Evolutionary conservation across 2,113 vertebrate genomes (phyloP), one percentile per base, ranked within the genome.

Genomic region (Lichenostomus cassidix): DNA sequence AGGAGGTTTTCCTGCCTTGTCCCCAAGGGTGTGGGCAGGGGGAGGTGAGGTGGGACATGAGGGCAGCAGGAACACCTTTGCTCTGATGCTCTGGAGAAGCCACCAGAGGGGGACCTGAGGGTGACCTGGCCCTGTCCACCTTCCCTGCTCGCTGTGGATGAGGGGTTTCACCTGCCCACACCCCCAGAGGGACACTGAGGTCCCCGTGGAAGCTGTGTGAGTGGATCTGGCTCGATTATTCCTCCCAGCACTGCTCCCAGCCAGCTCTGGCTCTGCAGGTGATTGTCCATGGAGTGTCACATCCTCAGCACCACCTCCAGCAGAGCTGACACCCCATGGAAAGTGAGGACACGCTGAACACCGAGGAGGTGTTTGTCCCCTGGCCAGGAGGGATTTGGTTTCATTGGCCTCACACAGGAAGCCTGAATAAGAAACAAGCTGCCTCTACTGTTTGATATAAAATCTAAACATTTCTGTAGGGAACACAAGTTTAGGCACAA

Each of bases 231-330:
- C 18, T 13, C 75, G 96, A 91, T 96, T 88, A 95, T 78, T 71
- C 10, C 50, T 84, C 96, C 97, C 83, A 11, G 95, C 92, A 31
- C 65, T 56, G 83, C 56, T 97, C 95, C 95, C 76, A 31, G n/a
- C 44, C 15, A 1, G 15, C 7, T 10, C 37, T 13, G 1, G 20
- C 7, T 9, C 44, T 47, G 3, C 41, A 2, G 29, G 96, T 97
- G 96, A 81, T 97, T 84, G 92, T 90, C 95, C 94, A 86, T 68
- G 41, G 52, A 87, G 83, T 27, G 1, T 41, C 37, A 20, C 33
- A 65, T 78, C 73, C 65, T 39, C 75, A 1, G 23, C 50, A 52
- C 25, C 28, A 5, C 63, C 15, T 42, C 17, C 0, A 18, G 28
- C 50, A 13, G 31, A 50, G 69, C 83, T 39, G 50, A 29, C 46